A percentile compares a stretch with the other conserved stretches of the same genome.
Evolutionary conservation across 92 coral and sea anemone genomes (phyloP).

Genomic region (Porites cylindrica): DNA sequence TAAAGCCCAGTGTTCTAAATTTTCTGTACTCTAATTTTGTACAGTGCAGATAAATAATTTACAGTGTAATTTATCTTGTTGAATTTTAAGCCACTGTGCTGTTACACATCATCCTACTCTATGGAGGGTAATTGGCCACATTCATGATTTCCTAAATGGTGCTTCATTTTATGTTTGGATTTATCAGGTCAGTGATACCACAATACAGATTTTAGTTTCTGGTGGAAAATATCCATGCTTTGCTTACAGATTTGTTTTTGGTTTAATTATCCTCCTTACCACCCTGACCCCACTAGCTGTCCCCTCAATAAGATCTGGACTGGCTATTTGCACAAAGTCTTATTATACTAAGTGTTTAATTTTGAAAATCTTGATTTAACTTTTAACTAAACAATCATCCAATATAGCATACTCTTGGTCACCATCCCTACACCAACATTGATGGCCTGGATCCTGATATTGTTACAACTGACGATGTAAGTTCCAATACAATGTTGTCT

Average conservation of each 20-base stretch:
- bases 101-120: constrained; percentile 75
- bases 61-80: background rate
- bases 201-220: background rate
- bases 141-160: constrained; percentile 82
- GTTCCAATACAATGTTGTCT: background rate
- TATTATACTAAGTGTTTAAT: background rate
- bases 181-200: constrained; percentile 65
- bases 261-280: background rate
- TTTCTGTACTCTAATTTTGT: no score
- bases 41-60: background rate
- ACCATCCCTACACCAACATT: constrained; percentile 88
- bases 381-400: background rate
- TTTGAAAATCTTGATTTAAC: background rate
- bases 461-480: constrained; percentile 75
- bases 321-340: no score
- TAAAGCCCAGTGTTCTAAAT: no score
- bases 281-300: background rate
- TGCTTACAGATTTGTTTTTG: background rate
- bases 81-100: constrained; percentile 81
- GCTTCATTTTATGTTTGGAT: constrained; percentile 82
- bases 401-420: constrained; percentile 81
- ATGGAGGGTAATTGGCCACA: constrained; percentile 78
- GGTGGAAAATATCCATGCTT: background rate
- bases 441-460: constrained; percentile 92
- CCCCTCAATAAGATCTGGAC: no score